Percentiles rank a stretch among this genome's conserved stretches.
phyloP scores from a whole-genome alignment of 2,113 vertebrate genomes.

The Thunnus maccoyii region DNA sequence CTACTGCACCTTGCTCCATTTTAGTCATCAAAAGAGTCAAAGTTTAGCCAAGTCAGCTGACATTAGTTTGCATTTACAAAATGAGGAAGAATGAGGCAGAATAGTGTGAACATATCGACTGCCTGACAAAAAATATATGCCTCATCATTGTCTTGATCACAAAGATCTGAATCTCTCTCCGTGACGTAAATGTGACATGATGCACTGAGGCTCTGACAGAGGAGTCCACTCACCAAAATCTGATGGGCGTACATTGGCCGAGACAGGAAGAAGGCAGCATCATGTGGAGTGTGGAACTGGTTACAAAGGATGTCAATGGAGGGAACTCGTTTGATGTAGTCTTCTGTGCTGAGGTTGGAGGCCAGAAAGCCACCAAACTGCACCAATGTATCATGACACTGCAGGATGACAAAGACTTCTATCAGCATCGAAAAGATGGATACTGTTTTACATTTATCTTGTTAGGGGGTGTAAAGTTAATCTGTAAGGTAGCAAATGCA shows the following conservation, averaged over 20 bases:
- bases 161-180: background rate
- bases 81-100: background rate
- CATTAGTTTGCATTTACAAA: background rate
- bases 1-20: too few species aligned
- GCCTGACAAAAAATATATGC: background rate
- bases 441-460: background rate
- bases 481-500: too few species aligned
- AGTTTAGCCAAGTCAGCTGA: background rate
- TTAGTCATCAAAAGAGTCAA: too few species aligned
- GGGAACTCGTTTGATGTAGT: slow-evolving; percentile 98
- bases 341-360: slow-evolving; percentile 98
- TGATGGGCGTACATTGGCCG: slow-evolving; percentile 99
- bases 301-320: slow-evolving; percentile 98
- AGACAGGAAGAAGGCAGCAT: slow-evolving; percentile 98
- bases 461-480: background rate
- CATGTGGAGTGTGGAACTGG: slow-evolving; percentile 97
- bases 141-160: background rate
- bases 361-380: slow-evolving; percentile 99
- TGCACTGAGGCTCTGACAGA: background rate
- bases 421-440: background rate
- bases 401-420: slow-evolving; percentile 21
- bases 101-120: background rate
- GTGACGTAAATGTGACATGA: background rate
- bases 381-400: slow-evolving; percentile 98
- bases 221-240: slow-evolving; percentile 91